A percentile compares a stretch with the other conserved stretches of the same genome.
Evolutionary conservation across 2,888 invertebrate genomes (phyloP).

Genomic region (Willowsia nigromaculata): DNA sequence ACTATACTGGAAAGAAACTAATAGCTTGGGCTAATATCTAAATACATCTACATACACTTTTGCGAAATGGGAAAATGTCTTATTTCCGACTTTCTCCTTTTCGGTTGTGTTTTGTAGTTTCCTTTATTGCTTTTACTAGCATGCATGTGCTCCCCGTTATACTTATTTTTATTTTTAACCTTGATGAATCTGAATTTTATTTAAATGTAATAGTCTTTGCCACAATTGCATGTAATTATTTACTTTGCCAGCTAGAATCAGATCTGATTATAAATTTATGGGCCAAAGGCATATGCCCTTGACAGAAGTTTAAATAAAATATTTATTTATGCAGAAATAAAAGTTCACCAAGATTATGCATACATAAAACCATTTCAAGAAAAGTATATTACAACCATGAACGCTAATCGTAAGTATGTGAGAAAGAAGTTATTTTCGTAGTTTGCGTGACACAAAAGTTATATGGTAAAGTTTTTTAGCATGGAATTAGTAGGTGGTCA

Average conservation of each 20-base stretch:
- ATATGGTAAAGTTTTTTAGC: slow-evolving; percentile 27
- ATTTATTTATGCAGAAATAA: neutral
- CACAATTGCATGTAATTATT: slow-evolving; percentile 18
- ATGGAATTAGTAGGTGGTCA: slow-evolving; percentile 64
- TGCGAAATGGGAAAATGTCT: neutral
- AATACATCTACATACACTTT: neutral
- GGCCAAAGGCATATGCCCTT: neutral
- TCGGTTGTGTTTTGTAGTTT: neutral
- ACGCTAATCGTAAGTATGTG: neutral
- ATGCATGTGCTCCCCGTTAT: neutral
- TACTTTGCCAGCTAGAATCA: neutral
- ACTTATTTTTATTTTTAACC: neutral
- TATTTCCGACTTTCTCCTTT: neutral
- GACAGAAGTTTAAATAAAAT: neutral
- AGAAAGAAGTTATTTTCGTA: slow-evolving; percentile 24
- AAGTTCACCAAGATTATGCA: neutral
- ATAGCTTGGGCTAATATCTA: neutral
- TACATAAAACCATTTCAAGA: neutral
- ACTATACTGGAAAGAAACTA: neutral
- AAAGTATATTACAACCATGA: neutral
- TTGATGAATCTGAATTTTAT: slow-evolving; percentile 61
- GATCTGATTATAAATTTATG: slow-evolving; percentile 32
- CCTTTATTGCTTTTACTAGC: neutral
- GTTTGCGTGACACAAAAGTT: neutral
- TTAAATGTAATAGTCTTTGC: slow-evolving; percentile 48